Evolutionary conservation across 2,113 vertebrate species (phyloP).

Genomic region (Mixornis gularis): DNA sequence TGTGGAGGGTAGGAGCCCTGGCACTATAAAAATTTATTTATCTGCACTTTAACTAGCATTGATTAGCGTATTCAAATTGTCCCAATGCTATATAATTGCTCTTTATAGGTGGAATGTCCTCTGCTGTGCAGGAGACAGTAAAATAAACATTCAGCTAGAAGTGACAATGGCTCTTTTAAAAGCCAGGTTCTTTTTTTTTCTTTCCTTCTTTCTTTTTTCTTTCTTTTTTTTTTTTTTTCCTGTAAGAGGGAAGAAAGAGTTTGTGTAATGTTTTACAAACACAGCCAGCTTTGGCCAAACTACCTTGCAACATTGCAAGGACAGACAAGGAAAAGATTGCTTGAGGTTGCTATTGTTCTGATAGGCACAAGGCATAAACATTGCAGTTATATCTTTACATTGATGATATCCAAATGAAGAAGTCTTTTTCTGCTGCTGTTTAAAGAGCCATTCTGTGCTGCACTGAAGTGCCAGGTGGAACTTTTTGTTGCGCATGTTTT

Average conservation of each 20-base stretch:
- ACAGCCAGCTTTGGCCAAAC: not conserved
- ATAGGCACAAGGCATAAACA: not conserved
- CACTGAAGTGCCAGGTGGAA: not conserved
- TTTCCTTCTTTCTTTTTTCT: not conserved
- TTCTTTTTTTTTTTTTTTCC: not conserved
- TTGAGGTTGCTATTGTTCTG: not conserved
- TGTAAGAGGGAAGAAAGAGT: constrained; percentile 8
- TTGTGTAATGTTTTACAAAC: constrained; percentile 34
- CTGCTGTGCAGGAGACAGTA: constrained; percentile 47
- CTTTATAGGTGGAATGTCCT: constrained; percentile 67
- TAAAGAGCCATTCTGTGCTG: not conserved
- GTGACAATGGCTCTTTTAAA: constrained; percentile 66
- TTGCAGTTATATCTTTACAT: not conserved
- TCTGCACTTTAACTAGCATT: constrained; percentile 61
- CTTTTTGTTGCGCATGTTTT: not conserved
- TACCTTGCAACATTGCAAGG: constrained; percentile 6
- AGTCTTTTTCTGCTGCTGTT: not conserved
- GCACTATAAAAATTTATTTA: constrained; percentile 68
- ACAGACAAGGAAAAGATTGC: not conserved
- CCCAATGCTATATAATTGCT: constrained; percentile 54
- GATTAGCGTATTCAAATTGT: constrained; percentile 71
- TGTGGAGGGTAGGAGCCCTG: constrained; percentile 40
- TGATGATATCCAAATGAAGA: not conserved
- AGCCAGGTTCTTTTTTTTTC: not conserved
- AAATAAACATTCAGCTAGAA: constrained; percentile 66